Conservation (phyloP, 2,113 vertebrate species). For the Oreochromis spilurus region DNA sequence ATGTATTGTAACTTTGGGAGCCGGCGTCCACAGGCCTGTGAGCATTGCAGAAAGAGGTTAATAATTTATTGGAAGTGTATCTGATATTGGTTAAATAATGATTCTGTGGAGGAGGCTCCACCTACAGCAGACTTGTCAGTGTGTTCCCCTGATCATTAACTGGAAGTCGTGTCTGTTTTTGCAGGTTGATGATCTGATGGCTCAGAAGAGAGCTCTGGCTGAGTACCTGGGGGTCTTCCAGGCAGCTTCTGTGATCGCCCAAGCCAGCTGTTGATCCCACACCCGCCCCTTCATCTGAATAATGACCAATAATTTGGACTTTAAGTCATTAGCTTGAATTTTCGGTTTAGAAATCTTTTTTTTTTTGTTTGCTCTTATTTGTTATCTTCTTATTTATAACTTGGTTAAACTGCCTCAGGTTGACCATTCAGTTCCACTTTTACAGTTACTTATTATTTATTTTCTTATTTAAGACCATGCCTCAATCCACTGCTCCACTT, state of each 20-base stretch:
- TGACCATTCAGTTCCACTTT: not conserved
- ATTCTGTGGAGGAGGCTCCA: not conserved
- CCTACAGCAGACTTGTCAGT: not conserved
- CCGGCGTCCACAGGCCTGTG: not conserved
- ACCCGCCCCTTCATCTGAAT: not conserved
- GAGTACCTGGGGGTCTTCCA: constrained; percentile 19
- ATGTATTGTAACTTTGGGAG: not conserved
- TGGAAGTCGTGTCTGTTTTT: not conserved
- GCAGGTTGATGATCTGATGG: constrained; percentile 23
- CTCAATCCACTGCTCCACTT: not conserved
- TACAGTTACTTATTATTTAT: constrained; percentile 14
- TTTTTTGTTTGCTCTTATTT: not conserved
- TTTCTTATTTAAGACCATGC: constrained; percentile 12
- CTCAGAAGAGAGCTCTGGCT: constrained; percentile 47
- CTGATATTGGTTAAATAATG: not conserved
- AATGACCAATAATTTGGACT: not conserved
- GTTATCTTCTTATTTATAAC: not conserved
- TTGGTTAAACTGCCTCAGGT: not conserved
- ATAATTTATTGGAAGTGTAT: not conserved
- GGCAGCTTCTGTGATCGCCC: not conserved
- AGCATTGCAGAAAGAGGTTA: not conserved
- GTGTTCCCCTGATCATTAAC: not conserved
- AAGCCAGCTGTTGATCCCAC: not conserved
- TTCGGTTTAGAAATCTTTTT: not conserved
- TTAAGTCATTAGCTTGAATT: not conserved